phyloP scores from a whole-genome alignment of 1,140 invertebrate genomes.

The Tetramorium alpestre region DNA sequence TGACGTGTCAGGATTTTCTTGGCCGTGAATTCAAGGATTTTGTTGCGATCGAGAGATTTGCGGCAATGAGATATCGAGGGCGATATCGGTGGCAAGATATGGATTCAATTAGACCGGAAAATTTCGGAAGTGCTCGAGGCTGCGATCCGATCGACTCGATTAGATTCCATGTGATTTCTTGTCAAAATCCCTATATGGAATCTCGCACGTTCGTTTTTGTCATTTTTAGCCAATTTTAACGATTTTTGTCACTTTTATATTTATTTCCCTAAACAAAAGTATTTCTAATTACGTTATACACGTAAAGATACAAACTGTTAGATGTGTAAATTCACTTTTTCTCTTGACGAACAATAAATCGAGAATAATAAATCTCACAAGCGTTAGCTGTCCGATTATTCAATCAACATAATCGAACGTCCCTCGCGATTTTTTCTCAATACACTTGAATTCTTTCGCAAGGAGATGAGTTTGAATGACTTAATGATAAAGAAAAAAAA shows the following conservation, averaged over 20 bases:
- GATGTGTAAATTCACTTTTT: background rate
- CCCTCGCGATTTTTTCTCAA: background rate
- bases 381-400: background rate
- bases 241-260: background rate
- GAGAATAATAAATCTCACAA: background rate
- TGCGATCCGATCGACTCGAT: background rate
- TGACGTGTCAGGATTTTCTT: slow-evolving; percentile 39
- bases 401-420: background rate
- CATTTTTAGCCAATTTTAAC: background rate
- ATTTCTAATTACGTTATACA: background rate
- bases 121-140: slow-evolving; percentile 12
- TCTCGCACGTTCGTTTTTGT: background rate
- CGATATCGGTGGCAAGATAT: slow-evolving; percentile 11
- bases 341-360: background rate
- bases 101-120: slow-evolving; percentile 60
- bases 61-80: slow-evolving; percentile 42
- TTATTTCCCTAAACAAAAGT: background rate
- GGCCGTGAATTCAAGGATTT: slow-evolving; percentile 41
- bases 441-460: background rate
- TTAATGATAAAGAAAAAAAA: background rate
- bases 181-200: background rate
- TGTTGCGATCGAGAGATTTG: slow-evolving; percentile 20
- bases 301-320: background rate
- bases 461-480: background rate
- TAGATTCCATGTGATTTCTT: background rate